These are phyloP conservation scores for Acrossocheilus wenchowensis DNA, from an alignment of 2,797 vertebrate genomes.

Conservation along the genomic window DNA sequence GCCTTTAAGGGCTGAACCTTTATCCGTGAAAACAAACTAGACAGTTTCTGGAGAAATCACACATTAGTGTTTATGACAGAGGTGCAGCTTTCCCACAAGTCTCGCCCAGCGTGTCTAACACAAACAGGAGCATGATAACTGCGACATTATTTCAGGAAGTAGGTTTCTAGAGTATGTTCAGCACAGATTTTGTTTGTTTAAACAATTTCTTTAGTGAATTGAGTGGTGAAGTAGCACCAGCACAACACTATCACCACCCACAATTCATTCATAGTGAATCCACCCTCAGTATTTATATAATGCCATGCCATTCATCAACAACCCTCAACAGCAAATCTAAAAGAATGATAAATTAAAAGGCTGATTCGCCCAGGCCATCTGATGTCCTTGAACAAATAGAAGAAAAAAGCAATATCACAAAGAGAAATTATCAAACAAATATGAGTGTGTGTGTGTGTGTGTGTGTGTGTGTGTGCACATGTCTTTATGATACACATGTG, in stretches of 20 bases:
- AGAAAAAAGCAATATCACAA: constrained; percentile 40
- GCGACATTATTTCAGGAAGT: not conserved
- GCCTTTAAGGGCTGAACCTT: constrained; percentile 60
- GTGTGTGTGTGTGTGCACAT: not conserved
- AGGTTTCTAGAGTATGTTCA: constrained; percentile 1
- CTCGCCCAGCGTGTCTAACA: constrained; percentile 30
- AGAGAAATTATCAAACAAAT: constrained; percentile 66
- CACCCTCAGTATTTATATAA: constrained; percentile 2
- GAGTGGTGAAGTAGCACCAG: not conserved
- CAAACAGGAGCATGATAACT: constrained; percentile 11
- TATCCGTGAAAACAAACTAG: constrained; percentile 62
- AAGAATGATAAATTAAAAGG: constrained; percentile 8
- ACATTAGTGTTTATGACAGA: constrained; percentile 63
- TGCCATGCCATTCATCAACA: not conserved
- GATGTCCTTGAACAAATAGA: constrained; percentile 47
- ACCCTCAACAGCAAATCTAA: constrained; percentile 16
- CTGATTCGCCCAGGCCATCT: not conserved
- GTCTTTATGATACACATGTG: constrained; percentile 66
- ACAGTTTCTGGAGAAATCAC: constrained; percentile 62
- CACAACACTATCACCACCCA: not conserved
- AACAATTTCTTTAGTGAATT: not conserved
- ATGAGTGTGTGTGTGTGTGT: constrained; percentile 18
- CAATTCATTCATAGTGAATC: not conserved
- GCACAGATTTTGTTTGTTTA: not conserved
- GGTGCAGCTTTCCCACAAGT: constrained; percentile 52